A percentile compares a stretch with the other conserved stretches of the same genome.
Evolutionary conservation across 2,113 vertebrate genomes (phyloP).

Genomic region (Oryzias javanicus): DNA sequence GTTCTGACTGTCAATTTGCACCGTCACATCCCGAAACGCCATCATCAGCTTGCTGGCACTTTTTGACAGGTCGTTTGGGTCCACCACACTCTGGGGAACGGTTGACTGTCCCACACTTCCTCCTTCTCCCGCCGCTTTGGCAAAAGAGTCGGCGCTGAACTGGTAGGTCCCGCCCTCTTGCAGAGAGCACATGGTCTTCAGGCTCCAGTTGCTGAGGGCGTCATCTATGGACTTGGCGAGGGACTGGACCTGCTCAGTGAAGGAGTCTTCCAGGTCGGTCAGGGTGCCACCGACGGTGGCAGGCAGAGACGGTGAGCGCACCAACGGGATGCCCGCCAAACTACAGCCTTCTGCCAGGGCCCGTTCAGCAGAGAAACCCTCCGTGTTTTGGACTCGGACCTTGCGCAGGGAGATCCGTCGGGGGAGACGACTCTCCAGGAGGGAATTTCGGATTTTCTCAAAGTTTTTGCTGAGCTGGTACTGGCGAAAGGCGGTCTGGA

Average conservation of each 20-base stretch:
- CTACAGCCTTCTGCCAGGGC: constrained; percentile 91
- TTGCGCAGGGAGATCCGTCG: constrained; percentile 93
- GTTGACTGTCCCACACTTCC: constrained; percentile 33
- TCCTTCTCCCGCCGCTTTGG: constrained; percentile 56
- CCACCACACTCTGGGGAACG: constrained; percentile 54
- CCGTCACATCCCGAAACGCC: constrained; percentile 96
- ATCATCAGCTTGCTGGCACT: constrained; percentile 94
- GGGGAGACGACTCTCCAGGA: constrained; percentile 94
- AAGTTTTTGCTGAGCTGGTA: constrained; percentile 99
- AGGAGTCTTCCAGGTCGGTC: constrained; percentile 96
- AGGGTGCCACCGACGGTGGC: constrained; percentile 86
- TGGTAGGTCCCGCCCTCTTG: constrained; percentile 89
- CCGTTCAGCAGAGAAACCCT: constrained; percentile 89
- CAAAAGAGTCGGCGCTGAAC: constrained; percentile 86
- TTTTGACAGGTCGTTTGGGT: constrained; percentile 78
- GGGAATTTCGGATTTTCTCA: constrained; percentile 97
- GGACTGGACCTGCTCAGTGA: constrained; percentile 96
- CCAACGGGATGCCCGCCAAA: constrained; percentile 86
- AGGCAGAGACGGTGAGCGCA: constrained; percentile 89
- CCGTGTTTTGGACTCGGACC: constrained; percentile 86
- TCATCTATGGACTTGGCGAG: constrained; percentile 98
- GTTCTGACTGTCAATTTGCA: constrained; percentile 95
- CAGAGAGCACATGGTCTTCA: constrained; percentile 95
- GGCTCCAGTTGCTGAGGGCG: constrained; percentile 96
- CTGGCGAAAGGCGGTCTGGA: constrained; percentile 98